These are phyloP conservation scores for Diceros bicornis DNA, from an alignment of 2,797 vertebrate species.

Conservation along the genomic window DNA sequence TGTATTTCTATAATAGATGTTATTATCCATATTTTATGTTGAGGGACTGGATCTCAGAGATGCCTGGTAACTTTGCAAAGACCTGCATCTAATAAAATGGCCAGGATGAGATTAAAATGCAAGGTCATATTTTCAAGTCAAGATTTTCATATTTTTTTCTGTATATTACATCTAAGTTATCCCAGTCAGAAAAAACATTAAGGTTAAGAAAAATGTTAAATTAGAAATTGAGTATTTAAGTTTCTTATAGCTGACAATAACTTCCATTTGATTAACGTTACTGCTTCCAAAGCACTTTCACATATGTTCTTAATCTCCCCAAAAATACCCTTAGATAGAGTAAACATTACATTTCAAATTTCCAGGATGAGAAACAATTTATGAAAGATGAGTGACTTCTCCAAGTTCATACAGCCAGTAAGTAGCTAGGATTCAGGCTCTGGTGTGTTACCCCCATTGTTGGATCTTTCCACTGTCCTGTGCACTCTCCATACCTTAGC, in stretches of 20 bases:
- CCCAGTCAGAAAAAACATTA: not conserved
- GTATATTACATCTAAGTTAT: not conserved
- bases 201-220: not conserved
- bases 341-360: not conserved
- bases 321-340: no score
- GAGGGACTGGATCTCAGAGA: not conserved
- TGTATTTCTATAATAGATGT: not conserved
- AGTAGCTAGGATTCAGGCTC: not conserved
- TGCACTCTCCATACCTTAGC: not conserved
- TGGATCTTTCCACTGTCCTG: not conserved
- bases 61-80: not conserved
- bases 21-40: not conserved
- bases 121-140: not conserved
- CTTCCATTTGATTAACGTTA: not conserved
- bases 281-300: not conserved
- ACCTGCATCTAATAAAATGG: not conserved
- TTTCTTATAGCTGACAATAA: not conserved
- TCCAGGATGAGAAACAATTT: not conserved
- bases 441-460: accelerated
- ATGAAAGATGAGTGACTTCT: not conserved
- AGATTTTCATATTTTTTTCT: not conserved
- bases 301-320: not conserved
- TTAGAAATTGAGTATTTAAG: not conserved
- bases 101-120: not conserved
- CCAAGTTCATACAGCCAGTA: not conserved